Evolutionary conservation across 2,113 vertebrate genomes (phyloP).

Genomic region (Rana temporaria): DNA sequence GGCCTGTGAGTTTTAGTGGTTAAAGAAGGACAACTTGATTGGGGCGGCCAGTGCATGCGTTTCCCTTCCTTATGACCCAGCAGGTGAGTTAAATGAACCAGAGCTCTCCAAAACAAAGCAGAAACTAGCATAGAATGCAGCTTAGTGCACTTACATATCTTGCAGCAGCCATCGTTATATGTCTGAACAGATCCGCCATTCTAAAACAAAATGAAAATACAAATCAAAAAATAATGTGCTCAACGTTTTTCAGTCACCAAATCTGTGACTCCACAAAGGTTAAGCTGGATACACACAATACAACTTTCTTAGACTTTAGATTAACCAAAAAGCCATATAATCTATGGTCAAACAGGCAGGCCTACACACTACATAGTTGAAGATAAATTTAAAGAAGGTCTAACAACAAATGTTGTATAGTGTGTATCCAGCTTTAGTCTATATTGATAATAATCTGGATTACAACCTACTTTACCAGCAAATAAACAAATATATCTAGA

Average conservation of each 20-base stretch:
- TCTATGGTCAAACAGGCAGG: too few relatives aligned
- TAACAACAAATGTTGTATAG: too few relatives aligned
- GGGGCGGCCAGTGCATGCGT: conserved; percentile 67
- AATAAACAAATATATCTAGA: too few relatives aligned
- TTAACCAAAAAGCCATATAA: too few relatives aligned
- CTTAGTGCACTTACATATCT: conserved; percentile 89
- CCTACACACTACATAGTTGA: too few relatives aligned
- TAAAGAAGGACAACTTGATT: conserved; percentile 66
- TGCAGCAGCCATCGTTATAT: conserved; percentile 96
- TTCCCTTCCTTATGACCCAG: conserved; percentile 60
- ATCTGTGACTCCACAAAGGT: background rate
- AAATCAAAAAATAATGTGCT: conserved; percentile 66
- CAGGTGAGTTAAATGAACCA: conserved; percentile 65
- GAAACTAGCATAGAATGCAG: conserved; percentile 68
- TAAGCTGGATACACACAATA: too few relatives aligned
- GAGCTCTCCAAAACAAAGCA: conserved; percentile 71
- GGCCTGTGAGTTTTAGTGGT: conserved; percentile 60
- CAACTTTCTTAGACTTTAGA: too few relatives aligned
- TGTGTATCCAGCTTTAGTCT: too few relatives aligned
- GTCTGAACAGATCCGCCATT: conserved; percentile 89
- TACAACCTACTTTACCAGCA: too few relatives aligned
- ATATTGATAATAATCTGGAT: too few relatives aligned
- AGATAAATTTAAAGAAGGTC: too few relatives aligned
- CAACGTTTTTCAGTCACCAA: background rate
- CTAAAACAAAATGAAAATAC: conserved; percentile 72